A percentile compares a stretch with the other conserved stretches of the same genome.
These are phyloP conservation scores for mouse (Mus musculus) DNA, from an alignment of 2,113 vertebrate species.

Conservation along the genomic window GRCm39 chr8:100599501-100600000, in stretches of 20 bases:
- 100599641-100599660: neutral
- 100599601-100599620: neutral
- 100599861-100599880: neutral
- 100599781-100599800: neutral
- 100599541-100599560: fast-evolving
- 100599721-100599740: neutral
- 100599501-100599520: neutral
- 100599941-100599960: neutral
- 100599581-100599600: neutral
- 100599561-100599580: neutral
- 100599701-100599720: too few relatives aligned
- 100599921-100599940: neutral
- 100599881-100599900: neutral
- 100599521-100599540: neutral
- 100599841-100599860: neutral
- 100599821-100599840: too few relatives aligned
- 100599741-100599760: neutral
- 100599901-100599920: neutral
- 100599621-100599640: neutral
- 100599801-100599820: neutral
- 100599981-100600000: neutral
- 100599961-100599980: neutral
- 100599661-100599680: too few relatives aligned
- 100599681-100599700: too few relatives aligned
- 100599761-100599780: too few relatives aligned